Conservation (phyloP, 2,113 vertebrate genomes). For the Ariopsis seemanni region DNA sequence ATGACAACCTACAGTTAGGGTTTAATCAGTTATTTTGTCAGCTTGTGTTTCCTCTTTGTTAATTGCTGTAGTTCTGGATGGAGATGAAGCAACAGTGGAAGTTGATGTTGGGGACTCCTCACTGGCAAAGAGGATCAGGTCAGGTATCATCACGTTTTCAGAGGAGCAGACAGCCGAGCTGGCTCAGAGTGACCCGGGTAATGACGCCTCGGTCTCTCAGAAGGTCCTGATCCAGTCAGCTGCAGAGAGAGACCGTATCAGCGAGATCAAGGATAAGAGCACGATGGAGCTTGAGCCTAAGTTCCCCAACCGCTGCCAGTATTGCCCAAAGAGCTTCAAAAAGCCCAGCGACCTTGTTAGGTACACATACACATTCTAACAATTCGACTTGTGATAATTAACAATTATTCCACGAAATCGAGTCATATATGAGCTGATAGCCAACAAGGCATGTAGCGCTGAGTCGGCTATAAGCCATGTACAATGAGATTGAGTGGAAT, state of each 20-base stretch:
- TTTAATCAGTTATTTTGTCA: background rate
- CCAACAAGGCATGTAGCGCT: no score
- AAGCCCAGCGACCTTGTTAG: slow-evolving; percentile 97
- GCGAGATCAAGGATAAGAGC: slow-evolving; percentile 92
- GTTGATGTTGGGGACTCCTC: slow-evolving; percentile 78
- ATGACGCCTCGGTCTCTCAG: slow-evolving; percentile 91
- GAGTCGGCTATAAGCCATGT: no score
- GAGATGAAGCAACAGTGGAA: slow-evolving; percentile 74
- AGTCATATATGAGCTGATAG: no score
- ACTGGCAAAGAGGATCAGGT: slow-evolving; percentile 76
- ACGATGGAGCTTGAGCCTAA: slow-evolving; percentile 91
- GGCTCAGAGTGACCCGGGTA: slow-evolving; percentile 85
- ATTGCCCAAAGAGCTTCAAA: slow-evolving; percentile 97
- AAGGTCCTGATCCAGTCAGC: slow-evolving; percentile 95
- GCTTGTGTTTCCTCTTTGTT: background rate
- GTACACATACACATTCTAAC: slow-evolving; percentile 63
- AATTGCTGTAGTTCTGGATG: slow-evolving; percentile 65
- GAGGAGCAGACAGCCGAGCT: slow-evolving; percentile 94
- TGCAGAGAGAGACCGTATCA: slow-evolving; percentile 93
- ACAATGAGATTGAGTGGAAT: no score
- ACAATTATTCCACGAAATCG: no score
- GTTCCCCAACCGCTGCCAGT: slow-evolving; percentile 91
- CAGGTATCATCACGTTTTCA: slow-evolving; percentile 93
- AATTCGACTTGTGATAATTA: no score
- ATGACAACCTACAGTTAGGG: background rate